Base-by-base conservation (phyloP, 2,888 invertebrate species). In the Oxyscelio sp. region DNA sequence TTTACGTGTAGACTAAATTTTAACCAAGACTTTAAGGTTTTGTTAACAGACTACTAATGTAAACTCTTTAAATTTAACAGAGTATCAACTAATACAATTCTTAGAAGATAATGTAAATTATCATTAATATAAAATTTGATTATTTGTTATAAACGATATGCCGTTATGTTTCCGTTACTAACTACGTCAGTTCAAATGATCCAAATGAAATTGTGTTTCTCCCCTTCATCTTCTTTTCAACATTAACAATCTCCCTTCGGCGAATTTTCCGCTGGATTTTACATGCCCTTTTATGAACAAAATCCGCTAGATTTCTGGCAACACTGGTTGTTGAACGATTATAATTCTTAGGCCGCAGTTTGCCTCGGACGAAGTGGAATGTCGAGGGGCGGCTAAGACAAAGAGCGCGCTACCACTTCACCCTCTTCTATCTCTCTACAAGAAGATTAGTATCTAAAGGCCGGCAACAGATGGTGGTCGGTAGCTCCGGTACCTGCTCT, bases 361-460 rank as follows among this genome's bases (percentile, higher is more conserved):
- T 86, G 88, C 85, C 85, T 86, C 86, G 89, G 86, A 88, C 86
- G 84, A 59, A 88, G 56, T 71, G 88, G 91, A 90, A 91, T 91
- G 89, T 84, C 88, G 86, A 87, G 88, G 90, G 90, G 87, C 89
- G 90, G 89, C 89, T 90, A 88, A 91, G 89, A 91, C 90, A 91
- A 91, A 90, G 91, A 89, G 83, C 85, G 75, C 86, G 65, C 75
- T 81, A 82, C 75, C 80, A 85, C 87, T 85, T 85, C 86, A 87
- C 66, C 85, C 88, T 90, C 86, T 90, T 75, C 89, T 89, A 87
- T 87, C 87, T 87, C 83, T 84, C 87, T 81, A 73, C 86, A 80
- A 85, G 85, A 85, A 91, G 91, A 91, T 91, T 90, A 88, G 91
- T 91, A 91, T 91, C 91, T 91, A 89, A 89, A 89, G 88, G 84